These are phyloP conservation scores for Ommatoiulus sabulosus DNA, from an alignment of 2,888 invertebrate genomes.

Conservation along the genomic window DNA sequence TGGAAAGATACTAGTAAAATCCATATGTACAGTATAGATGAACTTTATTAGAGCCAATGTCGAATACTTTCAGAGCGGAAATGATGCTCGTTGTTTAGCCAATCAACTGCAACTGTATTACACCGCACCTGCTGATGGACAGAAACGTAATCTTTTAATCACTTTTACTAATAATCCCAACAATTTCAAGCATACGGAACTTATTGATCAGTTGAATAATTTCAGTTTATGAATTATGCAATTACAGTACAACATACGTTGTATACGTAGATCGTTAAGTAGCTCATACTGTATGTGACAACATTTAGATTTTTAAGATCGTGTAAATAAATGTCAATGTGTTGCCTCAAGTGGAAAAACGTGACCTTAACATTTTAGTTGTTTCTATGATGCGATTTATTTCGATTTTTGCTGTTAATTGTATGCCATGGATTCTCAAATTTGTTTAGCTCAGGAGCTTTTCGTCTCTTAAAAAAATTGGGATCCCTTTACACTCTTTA, in stretches of 20 bases:
- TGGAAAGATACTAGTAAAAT: no score
- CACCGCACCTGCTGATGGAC: slow-evolving; percentile 73
- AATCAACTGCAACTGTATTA: slow-evolving; percentile 90
- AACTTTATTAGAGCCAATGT: not conserved
- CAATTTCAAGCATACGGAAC: slow-evolving; percentile 84
- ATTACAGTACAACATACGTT: not conserved
- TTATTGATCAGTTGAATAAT: slow-evolving; percentile 69
- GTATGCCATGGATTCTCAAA: no score
- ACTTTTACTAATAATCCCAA: slow-evolving; percentile 79
- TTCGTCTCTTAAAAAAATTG: no score
- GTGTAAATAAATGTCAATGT: not conserved
- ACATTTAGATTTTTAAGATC: not conserved
- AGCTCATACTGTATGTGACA: not conserved
- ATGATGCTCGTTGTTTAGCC: slow-evolving; percentile 86
- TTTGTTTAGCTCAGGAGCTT: no score
- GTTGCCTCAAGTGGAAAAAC: not conserved
- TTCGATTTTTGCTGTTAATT: no score
- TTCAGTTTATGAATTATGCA: slow-evolving; percentile 35
- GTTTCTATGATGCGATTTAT: no score
- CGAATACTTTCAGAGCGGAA: slow-evolving; percentile 70
- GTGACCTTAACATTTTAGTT: not conserved
- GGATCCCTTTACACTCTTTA: no score
- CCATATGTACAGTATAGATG: no score
- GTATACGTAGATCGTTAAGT: not conserved
- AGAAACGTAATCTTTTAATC: slow-evolving; percentile 75